Conservation (phyloP, 2,113 vertebrate species). For the Aleadryas rufinucha region DNA sequence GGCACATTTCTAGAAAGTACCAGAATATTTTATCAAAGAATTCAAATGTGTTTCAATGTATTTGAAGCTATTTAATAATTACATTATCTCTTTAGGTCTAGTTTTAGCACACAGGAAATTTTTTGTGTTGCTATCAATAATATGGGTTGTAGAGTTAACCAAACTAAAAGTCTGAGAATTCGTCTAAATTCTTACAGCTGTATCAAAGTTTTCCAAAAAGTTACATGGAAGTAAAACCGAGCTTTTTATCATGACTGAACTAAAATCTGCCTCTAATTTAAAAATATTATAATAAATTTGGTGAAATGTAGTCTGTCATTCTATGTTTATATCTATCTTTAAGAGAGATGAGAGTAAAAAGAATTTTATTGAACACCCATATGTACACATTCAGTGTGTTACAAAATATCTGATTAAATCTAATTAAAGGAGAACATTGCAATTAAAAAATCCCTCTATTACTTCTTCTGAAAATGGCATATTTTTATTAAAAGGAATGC, state of each 20-base stretch:
- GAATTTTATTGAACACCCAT: background rate
- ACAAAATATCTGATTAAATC: slow-evolving; percentile 9
- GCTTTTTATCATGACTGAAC: background rate
- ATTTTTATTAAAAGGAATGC: slow-evolving; percentile 1
- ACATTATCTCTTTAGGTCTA: background rate
- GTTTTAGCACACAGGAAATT: background rate
- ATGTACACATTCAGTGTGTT: background rate
- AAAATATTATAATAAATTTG: background rate
- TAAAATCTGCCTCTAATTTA: background rate
- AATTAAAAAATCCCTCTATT: background rate
- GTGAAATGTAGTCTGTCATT: background rate
- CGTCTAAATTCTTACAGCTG: background rate
- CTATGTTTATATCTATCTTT: background rate
- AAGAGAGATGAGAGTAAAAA: background rate
- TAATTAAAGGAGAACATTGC: background rate
- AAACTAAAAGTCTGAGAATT: background rate
- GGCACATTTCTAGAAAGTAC: background rate
- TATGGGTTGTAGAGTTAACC: background rate
- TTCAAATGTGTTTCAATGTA: background rate
- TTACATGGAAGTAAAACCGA: background rate
- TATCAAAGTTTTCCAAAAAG: background rate
- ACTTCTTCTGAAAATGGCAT: background rate
- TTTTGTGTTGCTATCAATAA: background rate
- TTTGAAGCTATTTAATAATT: background rate
- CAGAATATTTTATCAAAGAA: background rate